Evolutionary conservation across 2,113 vertebrate species (phyloP).

Genomic region (Axis porcinus): DNA sequence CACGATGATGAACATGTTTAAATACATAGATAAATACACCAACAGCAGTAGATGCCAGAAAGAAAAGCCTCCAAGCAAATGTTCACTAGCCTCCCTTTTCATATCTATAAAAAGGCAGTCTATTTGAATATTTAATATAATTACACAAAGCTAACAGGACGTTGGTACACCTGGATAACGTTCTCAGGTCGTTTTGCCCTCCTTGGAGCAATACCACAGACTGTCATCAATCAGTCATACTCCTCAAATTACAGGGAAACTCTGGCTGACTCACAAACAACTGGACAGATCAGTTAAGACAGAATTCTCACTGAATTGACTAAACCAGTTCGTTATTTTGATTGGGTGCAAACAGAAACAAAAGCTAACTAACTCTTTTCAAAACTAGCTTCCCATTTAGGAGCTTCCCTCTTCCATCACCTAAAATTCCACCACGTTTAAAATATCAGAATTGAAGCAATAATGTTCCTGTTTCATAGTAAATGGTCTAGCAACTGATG

Average conservation of each 20-base stretch:
- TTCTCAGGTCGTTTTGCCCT: neutral
- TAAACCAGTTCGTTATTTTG: neutral
- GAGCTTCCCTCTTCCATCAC: neutral
- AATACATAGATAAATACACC: neutral
- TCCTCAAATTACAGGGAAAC: neutral
- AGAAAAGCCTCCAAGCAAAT: slow-evolving; percentile 34
- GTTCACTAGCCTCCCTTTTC: neutral
- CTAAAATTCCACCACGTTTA: neutral
- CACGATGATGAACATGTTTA: neutral
- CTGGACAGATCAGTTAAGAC: neutral
- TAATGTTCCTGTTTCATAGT: neutral
- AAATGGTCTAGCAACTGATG: neutral
- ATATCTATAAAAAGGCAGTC: neutral
- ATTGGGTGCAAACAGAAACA: neutral
- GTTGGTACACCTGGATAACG: neutral
- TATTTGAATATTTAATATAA: slow-evolving; percentile 28
- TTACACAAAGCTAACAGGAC: slow-evolving; percentile 15
- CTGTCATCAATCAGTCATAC: neutral
- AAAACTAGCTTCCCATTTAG: neutral
- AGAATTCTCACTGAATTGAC: neutral
- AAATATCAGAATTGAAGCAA: neutral
- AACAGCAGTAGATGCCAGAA: neutral
- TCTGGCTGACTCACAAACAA: neutral
- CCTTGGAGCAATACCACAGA: neutral
- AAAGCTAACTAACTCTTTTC: neutral